These are phyloP conservation scores for Crypturellus undulatus DNA, from an alignment of 2,113 vertebrate species.

Conservation along the genomic window DNA sequence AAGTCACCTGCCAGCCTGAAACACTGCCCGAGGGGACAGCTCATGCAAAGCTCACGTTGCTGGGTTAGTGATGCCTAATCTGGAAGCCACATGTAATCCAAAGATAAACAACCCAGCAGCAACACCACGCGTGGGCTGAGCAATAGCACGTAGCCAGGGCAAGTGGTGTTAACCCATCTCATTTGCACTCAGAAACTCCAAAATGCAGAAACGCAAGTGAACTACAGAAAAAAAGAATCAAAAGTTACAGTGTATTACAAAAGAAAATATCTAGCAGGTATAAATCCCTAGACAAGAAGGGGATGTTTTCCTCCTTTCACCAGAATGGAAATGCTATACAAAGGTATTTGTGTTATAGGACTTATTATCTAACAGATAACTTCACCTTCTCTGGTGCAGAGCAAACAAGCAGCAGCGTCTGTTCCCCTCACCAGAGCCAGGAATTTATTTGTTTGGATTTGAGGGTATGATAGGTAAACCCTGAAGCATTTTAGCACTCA, in stretches of 20 bases:
- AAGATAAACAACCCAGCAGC: not conserved
- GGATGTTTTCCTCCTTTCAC: not conserved
- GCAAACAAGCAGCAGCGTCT: not conserved
- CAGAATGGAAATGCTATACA: not conserved
- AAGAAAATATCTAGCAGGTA: not conserved
- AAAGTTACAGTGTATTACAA: not conserved
- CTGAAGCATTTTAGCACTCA: not conserved
- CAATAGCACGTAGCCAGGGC: not conserved
- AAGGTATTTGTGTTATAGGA: not conserved
- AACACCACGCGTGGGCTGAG: not conserved
- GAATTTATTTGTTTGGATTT: conserved; percentile 3
- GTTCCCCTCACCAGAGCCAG: not conserved
- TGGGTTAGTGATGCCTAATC: not conserved
- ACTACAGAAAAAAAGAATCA: not conserved
- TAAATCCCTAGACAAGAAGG: not conserved
- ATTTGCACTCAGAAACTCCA: not conserved
- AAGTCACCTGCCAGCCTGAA: conserved; percentile 45
- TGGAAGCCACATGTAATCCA: not conserved
- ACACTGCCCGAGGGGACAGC: not conserved
- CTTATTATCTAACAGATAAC: not conserved
- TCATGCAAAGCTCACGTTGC: not conserved
- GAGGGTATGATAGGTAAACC: not conserved
- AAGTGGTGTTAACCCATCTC: not conserved
- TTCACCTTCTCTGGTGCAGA: not conserved
- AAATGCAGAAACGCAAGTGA: not conserved